Evolutionary conservation across 2,888 invertebrate genomes (phyloP).

Genomic region (Lymantria dispar): DNA sequence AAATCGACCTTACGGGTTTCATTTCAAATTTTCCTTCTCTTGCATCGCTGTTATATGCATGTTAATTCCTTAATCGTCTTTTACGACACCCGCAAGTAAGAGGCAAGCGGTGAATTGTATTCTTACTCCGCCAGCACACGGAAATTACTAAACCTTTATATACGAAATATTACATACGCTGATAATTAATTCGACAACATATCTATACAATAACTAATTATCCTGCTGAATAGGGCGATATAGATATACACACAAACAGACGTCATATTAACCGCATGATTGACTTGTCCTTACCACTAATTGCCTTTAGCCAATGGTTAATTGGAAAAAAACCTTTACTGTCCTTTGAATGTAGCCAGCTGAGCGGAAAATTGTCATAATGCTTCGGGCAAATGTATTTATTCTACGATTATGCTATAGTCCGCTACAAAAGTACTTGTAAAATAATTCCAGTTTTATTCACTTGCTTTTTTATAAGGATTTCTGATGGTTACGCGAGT

Average conservation of each 20-base stretch:
- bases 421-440: background rate
- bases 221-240: constrained; percentile 16
- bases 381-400: constrained; percentile 18
- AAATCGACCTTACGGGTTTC: too few species aligned
- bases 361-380: constrained; percentile 52
- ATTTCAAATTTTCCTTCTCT: too few species aligned
- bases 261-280: constrained; percentile 58
- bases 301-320: constrained; percentile 45
- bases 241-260: constrained; percentile 15
- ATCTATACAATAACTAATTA: constrained; percentile 14
- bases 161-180: background rate
- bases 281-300: constrained; percentile 57
- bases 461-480: too few species aligned
- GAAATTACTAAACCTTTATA: background rate
- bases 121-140: too few species aligned
- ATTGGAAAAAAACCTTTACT: constrained; percentile 39
- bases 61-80: too few species aligned
- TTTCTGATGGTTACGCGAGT: too few species aligned
- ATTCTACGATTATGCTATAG: constrained; percentile 11
- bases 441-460: too few species aligned
- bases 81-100: too few species aligned
- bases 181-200: constrained; percentile 1
- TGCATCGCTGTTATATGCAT: too few species aligned
- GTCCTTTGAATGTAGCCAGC: constrained; percentile 37
- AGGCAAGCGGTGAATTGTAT: too few species aligned